Evolutionary conservation across 2,888 invertebrate genomes (phyloP).

Genomic region (Minunthozetes semirufus): DNA sequence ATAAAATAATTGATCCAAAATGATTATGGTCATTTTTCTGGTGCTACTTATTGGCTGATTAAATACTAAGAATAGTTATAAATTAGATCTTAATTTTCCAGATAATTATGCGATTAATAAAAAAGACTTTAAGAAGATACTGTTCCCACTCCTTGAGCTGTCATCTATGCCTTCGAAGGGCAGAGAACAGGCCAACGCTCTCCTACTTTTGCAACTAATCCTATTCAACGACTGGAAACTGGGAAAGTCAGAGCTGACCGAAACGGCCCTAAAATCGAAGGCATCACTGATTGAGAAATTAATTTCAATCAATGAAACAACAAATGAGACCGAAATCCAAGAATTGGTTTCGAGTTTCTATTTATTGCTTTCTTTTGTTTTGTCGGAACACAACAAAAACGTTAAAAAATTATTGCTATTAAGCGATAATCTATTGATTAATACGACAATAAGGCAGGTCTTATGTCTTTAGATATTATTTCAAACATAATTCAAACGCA

Average conservation of each 20-base stretch:
- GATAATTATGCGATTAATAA: not conserved
- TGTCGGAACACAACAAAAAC: not conserved
- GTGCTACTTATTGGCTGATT: no score
- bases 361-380: not conserved
- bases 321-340: not conserved
- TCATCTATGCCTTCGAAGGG: not conserved
- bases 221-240: conserved; percentile 9
- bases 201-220: not conserved
- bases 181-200: not conserved
- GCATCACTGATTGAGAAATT: not conserved
- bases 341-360: conserved; percentile 1
- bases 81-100: not conserved
- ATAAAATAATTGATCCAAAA: no score
- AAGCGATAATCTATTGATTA: not conserved
- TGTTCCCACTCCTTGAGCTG: not conserved
- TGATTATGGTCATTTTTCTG: no score
- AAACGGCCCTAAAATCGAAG: not conserved
- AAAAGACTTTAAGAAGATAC: not conserved
- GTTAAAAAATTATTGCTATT: not conserved
- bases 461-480: not conserved
- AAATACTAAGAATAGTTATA: not conserved
- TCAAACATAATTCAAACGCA: not conserved
- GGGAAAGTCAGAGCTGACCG: not conserved
- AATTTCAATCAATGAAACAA: not conserved
- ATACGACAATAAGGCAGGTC: not conserved